A percentile compares a stretch with the other conserved stretches of the same genome.
Conservation (phyloP, 2,113 vertebrate species). For the Crotophaga sulcirostris region DNA sequence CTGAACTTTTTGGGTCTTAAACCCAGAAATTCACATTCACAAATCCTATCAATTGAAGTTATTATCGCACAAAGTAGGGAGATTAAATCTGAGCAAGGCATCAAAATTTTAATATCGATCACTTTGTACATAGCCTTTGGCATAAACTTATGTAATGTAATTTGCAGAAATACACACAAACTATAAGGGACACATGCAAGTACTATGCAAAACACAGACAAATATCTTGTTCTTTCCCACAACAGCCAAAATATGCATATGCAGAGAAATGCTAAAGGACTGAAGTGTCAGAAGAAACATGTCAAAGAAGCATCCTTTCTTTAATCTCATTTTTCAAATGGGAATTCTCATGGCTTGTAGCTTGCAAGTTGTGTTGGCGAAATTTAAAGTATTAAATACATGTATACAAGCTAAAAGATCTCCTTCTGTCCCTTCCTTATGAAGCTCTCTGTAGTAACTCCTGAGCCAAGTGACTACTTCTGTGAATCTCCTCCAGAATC, state of each 20-base stretch:
- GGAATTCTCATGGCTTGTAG: not conserved
- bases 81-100: too few species aligned
- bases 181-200: not conserved
- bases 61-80: too few species aligned
- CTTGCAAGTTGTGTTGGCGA: not conserved
- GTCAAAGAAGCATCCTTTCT: not conserved
- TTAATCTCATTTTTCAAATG: not conserved
- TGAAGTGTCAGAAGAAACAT: not conserved
- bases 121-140: not conserved
- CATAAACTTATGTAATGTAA: not conserved
- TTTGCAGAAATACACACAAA: not conserved
- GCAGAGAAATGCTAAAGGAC: not conserved
- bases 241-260: not conserved
- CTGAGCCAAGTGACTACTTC: not conserved
- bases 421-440: not conserved
- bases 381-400: not conserved
- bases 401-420: not conserved
- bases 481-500: not conserved
- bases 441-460: not conserved
- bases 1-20: not conserved
- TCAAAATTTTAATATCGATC: not conserved
- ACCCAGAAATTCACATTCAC: not conserved
- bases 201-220: not conserved
- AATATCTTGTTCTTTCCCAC: not conserved
- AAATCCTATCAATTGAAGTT: not conserved